These are phyloP conservation scores for Arremon aurantiirostris DNA, from an alignment of 2,797 vertebrate genomes.

Conservation along the genomic window DNA sequence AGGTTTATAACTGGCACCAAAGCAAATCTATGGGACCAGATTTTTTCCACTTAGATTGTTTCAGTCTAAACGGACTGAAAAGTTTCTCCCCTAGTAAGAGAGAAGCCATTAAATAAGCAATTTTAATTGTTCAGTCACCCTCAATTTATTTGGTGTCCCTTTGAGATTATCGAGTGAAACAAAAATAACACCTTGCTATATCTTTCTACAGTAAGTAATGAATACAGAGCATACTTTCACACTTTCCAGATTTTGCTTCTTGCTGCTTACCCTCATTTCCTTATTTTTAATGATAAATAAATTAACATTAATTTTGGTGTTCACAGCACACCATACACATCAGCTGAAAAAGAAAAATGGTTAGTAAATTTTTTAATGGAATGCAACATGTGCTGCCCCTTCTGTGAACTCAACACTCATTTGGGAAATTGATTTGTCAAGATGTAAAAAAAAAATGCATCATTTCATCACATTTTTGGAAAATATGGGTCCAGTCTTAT, in stretches of 20 bases:
- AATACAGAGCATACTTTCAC: slow-evolving; percentile 27
- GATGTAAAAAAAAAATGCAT: slow-evolving; percentile 36
- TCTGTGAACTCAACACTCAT: slow-evolving; percentile 28
- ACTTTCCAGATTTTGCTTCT: slow-evolving; percentile 19
- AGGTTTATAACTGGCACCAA: slow-evolving; percentile 64
- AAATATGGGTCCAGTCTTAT: slow-evolving; percentile 25
- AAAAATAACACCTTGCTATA: slow-evolving; percentile 31
- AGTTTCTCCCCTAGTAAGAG: slow-evolving; percentile 62
- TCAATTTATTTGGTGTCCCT: slow-evolving; percentile 65
- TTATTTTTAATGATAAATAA: slow-evolving; percentile 52
- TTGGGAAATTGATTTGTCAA: slow-evolving; percentile 62
- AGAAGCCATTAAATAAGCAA: slow-evolving; percentile 67
- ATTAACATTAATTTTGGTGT: slow-evolving; percentile 36
- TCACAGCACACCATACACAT: background rate
- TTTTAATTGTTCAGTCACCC: slow-evolving; percentile 68
- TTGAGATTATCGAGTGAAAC: slow-evolving; percentile 65
- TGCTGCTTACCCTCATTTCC: slow-evolving; percentile 21
- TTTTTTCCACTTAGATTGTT: slow-evolving; percentile 75
- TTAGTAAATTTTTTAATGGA: background rate
- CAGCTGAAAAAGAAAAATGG: background rate
- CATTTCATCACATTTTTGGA: slow-evolving; percentile 48
- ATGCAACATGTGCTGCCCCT: slow-evolving; percentile 15
- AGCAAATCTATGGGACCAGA: slow-evolving; percentile 63
- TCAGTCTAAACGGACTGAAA: slow-evolving; percentile 71
- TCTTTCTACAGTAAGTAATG: background rate